A percentile compares a stretch with the other conserved stretches of the same genome.
phyloP scores from a whole-genome alignment of 2,888 invertebrate genomes.

The Anticlea derivata region DNA sequence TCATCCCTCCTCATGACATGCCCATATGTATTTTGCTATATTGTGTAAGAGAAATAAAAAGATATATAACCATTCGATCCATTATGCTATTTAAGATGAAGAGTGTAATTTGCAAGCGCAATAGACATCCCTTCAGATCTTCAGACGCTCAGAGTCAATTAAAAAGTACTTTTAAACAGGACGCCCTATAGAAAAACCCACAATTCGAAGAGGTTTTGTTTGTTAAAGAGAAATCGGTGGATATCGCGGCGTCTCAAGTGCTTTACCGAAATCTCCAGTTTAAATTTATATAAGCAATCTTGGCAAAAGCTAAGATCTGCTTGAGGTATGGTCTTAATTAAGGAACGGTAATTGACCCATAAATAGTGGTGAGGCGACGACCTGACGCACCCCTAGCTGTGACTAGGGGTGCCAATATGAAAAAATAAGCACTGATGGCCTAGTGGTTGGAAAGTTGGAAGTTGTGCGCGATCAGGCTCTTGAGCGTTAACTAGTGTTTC shows the following conservation, averaged over 20 bases:
- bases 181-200: constrained; percentile 26
- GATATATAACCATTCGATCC: no score
- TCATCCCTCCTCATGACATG: no score
- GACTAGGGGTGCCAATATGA: constrained; percentile 26
- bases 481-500: no score
- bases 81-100: no score
- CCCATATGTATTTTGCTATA: no score
- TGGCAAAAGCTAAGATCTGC: constrained; percentile 58
- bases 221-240: constrained; percentile 31
- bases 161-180: background rate
- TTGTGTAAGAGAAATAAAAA: no score
- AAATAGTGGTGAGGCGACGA: constrained; percentile 51
- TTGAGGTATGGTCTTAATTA: constrained; percentile 62
- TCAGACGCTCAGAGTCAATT: no score
- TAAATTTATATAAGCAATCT: constrained; percentile 60
- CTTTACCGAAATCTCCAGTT: constrained; percentile 55
- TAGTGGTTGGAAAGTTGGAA: no score
- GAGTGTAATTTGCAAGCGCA: no score
- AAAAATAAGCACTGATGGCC: background rate
- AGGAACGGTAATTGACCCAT: constrained; percentile 61
- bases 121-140: no score
- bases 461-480: no score
- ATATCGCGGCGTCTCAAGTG: constrained; percentile 41
- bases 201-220: constrained; percentile 31
- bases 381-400: constrained; percentile 35